A percentile compares a stretch with the other conserved stretches of the same genome.
phyloP scores from a whole-genome alignment of 2,113 vertebrate genomes.

The Hypomesus transpacificus region DNA sequence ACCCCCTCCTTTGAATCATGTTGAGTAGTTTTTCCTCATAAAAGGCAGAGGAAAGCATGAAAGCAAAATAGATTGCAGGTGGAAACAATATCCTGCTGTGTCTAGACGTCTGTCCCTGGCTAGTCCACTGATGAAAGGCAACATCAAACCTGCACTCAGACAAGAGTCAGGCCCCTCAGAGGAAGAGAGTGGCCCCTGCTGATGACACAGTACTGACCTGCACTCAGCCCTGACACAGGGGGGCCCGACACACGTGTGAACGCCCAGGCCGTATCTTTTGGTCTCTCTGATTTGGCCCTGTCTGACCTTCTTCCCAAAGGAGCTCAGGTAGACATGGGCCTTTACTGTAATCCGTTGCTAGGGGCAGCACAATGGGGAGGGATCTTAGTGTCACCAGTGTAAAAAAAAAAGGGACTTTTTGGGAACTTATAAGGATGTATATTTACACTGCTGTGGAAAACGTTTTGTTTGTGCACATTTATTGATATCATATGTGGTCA shows the following conservation, averaged over 20 bases:
- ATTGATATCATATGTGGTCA: no score
- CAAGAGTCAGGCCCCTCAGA: slow-evolving; percentile 17
- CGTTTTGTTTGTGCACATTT: no score
- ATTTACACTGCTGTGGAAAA: no score
- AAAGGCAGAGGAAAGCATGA: neutral
- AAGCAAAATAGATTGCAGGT: slow-evolving; percentile 2
- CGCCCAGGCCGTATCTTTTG: neutral
- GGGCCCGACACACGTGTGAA: neutral
- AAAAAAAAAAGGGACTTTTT: no score
- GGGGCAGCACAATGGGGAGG: no score
- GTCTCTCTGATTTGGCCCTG: slow-evolving; percentile 9
- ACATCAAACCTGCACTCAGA: slow-evolving; percentile 46
- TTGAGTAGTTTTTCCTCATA: neutral
- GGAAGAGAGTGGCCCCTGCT: slow-evolving; percentile 2
- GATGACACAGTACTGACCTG: neutral
- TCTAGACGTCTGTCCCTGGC: slow-evolving; percentile 15
- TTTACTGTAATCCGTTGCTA: no score
- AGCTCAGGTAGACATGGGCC: neutral
- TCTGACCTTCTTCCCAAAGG: slow-evolving; percentile 2
- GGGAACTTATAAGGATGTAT: no score
- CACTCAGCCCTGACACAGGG: neutral
- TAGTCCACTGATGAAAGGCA: slow-evolving; percentile 50
- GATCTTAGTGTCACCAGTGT: no score
- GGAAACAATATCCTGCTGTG: slow-evolving; percentile 9
- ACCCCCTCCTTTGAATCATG: neutral